Conservation (phyloP, 2,888 invertebrate species). For the Nomada flava region DNA sequence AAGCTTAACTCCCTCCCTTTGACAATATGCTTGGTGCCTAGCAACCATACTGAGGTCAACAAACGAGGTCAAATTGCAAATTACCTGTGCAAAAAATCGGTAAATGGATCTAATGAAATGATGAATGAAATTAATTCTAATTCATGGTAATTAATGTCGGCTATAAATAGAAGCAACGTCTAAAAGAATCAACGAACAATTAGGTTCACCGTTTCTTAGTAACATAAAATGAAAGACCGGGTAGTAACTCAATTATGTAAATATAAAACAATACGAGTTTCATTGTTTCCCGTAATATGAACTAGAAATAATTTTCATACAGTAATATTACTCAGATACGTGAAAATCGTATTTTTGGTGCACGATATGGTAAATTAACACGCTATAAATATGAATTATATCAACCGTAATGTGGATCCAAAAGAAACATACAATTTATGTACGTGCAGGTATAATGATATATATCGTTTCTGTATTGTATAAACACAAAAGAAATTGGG, state of each 20-base stretch:
- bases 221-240: no score
- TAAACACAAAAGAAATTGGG: slow-evolving; percentile 14
- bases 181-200: no score
- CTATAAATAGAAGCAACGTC: not conserved
- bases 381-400: not conserved
- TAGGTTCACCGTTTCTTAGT: not conserved
- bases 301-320: not conserved
- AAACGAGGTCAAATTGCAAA: slow-evolving; percentile 71
- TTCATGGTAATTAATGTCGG: not conserved
- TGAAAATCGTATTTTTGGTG: not conserved
- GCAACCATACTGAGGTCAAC: slow-evolving; percentile 71
- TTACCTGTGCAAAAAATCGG: slow-evolving; percentile 50
- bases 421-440: no score
- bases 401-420: not conserved
- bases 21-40: slow-evolving; percentile 60
- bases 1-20: slow-evolving; percentile 60
- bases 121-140: slow-evolving; percentile 2
- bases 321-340: not conserved
- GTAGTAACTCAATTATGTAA: not conserved
- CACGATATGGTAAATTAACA: not conserved
- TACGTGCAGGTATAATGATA: not conserved
- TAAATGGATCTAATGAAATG: slow-evolving; percentile 15
- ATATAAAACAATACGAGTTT: not conserved
- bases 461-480: not conserved
- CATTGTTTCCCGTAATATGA: not conserved